phyloP scores from a whole-genome alignment of 2,113 vertebrate species.

The Ptyas mucosa region DNA sequence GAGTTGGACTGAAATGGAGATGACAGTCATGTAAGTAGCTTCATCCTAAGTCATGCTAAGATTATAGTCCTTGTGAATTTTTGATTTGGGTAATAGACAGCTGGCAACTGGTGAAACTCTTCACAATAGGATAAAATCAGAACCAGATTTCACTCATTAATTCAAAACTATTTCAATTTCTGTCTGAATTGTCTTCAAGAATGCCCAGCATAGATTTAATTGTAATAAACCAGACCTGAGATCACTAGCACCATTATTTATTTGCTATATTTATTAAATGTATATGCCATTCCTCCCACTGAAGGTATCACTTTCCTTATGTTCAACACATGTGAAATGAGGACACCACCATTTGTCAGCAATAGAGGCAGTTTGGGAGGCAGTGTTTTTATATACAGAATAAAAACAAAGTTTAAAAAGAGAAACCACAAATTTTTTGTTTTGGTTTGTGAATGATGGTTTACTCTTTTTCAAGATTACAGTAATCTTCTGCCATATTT shows the following conservation, averaged over 20 bases:
- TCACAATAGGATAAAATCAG: background rate
- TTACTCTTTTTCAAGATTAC: background rate
- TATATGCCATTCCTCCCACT: background rate
- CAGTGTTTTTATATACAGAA: too few relatives aligned
- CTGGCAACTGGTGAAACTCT: background rate
- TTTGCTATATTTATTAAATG: background rate
- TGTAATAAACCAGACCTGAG: background rate
- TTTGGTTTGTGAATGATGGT: background rate
- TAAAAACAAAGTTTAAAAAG: too few relatives aligned
- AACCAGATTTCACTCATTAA: background rate
- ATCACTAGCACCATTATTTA: background rate
- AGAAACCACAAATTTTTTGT: too few relatives aligned
- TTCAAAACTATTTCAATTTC: background rate
- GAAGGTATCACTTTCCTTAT: background rate
- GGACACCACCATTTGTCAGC: background rate
- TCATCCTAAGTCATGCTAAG: background rate
- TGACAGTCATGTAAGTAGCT: background rate
- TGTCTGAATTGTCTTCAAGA: background rate
- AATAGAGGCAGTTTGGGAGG: background rate
- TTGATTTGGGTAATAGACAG: background rate
- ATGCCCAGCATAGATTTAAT: background rate
- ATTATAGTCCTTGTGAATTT: background rate
- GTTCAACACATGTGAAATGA: background rate
- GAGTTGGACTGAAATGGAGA: background rate
- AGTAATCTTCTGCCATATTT: background rate